Percentiles rank a stretch among this genome's conserved stretches.
These are phyloP conservation scores for Pentamera pediparva DNA, from an alignment of 53 echinoderm and acorn worm species.

Conservation along the genomic window DNA sequence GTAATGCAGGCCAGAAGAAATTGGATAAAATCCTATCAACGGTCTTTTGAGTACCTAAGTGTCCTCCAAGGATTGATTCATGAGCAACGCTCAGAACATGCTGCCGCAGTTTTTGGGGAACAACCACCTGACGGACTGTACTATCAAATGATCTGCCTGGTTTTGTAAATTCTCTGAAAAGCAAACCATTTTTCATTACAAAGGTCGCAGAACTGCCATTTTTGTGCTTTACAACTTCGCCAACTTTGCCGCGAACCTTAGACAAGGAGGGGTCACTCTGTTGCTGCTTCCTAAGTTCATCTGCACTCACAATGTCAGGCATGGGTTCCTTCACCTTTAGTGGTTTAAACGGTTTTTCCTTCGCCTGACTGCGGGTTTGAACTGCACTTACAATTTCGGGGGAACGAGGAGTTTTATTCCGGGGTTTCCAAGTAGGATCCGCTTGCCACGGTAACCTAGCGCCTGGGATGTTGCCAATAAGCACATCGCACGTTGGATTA, in stretches of 20 bases:
- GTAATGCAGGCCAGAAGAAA: constrained; percentile 39
- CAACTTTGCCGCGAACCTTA: not conserved
- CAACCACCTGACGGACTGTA: constrained; percentile 27
- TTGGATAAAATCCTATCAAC: constrained; percentile 34
- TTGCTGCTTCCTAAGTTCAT: not conserved
- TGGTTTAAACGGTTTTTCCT: not conserved
- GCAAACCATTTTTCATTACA: not conserved
- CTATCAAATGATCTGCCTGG: constrained; percentile 13
- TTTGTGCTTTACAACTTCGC: not conserved
- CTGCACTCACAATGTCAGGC: not conserved
- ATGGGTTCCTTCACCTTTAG: not conserved
- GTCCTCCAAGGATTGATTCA: constrained; percentile 53
- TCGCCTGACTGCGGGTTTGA: not conserved
- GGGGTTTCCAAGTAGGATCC: not conserved
- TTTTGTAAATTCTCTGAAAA: not conserved
- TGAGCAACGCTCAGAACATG: constrained; percentile 41
- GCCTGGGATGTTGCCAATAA: constrained; percentile 2
- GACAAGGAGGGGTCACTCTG: not conserved
- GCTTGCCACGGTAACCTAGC: not conserved
- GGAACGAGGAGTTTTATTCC: not conserved
- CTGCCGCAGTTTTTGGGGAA: constrained; percentile 14
- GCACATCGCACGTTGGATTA: not conserved
- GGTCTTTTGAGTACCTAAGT: constrained; percentile 43
- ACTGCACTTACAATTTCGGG: not conserved
- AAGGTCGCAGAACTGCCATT: not conserved